phyloP scores from a whole-genome alignment of 2,113 vertebrate species.

The Rutilus rutilus region DNA sequence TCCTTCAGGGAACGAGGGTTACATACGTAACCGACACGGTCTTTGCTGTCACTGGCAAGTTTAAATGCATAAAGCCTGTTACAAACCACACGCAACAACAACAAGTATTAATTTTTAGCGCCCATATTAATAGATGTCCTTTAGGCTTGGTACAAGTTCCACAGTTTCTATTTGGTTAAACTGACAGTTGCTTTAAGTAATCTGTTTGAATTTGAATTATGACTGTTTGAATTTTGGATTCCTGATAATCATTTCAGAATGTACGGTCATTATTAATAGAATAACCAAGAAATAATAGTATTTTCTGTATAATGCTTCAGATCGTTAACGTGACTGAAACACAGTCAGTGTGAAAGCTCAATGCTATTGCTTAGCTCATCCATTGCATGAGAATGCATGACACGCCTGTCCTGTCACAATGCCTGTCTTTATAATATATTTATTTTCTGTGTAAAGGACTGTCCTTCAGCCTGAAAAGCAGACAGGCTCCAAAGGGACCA shows the following conservation, averaged over 20 bases:
- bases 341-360: background rate
- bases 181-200: background rate
- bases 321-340: background rate
- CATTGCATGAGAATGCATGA: background rate
- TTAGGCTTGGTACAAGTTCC: background rate
- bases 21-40: too few species aligned
- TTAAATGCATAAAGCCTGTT: background rate
- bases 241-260: too few species aligned
- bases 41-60: background rate
- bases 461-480: slow-evolving; percentile 6
- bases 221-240: background rate
- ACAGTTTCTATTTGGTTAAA: background rate
- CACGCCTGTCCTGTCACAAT: background rate
- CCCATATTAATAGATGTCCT: background rate
- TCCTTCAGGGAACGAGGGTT: too few species aligned
- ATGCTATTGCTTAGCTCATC: background rate
- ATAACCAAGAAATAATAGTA: too few species aligned
- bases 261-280: too few species aligned
- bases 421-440: background rate
- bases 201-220: too few species aligned
- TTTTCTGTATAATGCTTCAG: too few species aligned
- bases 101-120: background rate
- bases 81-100: background rate
- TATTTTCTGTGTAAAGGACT: background rate
- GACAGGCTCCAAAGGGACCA: slow-evolving; percentile 2